These are phyloP conservation scores for Heliocidaris tuberculata DNA, from an alignment of 35 echinoderm and acorn worm species.

Conservation along the genomic window DNA sequence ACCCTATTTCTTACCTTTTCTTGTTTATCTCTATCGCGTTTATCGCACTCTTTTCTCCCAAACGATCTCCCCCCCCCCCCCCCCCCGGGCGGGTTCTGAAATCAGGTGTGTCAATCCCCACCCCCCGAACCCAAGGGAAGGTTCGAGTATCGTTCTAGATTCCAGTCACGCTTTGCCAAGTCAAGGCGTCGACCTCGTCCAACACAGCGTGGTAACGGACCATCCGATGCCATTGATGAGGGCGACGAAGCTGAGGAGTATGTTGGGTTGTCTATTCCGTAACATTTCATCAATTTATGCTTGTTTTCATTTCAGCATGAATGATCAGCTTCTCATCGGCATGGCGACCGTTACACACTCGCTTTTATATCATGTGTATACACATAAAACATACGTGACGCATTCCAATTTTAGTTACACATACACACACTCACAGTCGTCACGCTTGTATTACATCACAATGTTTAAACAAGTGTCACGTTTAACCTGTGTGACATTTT, in stretches of 20 bases:
- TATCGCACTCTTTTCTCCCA: neutral
- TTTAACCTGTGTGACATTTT: neutral
- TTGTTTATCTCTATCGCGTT: neutral
- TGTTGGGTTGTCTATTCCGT: neutral
- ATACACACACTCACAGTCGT: neutral
- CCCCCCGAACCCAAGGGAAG: neutral
- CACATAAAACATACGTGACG: neutral
- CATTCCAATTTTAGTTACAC: neutral
- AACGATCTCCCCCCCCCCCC: neutral
- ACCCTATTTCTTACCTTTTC: neutral
- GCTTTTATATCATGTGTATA: neutral
- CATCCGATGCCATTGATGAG: neutral
- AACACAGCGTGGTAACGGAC: neutral
- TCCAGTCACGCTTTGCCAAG: slow-evolving; percentile 46
- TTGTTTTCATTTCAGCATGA: neutral
- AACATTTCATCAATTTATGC: slow-evolving; percentile 15
- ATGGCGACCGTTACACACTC: neutral
- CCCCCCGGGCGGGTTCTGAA: neutral
- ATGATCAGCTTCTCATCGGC: neutral
- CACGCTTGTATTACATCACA: neutral
- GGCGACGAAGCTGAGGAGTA: slow-evolving; percentile 21
- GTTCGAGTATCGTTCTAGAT: slow-evolving; percentile 48
- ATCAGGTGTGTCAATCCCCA: neutral
- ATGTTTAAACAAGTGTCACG: neutral
- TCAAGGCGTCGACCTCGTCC: slow-evolving; percentile 41